Base-by-base conservation (phyloP, 23 tunicate species). In the Phallusia fumigata region DNA sequence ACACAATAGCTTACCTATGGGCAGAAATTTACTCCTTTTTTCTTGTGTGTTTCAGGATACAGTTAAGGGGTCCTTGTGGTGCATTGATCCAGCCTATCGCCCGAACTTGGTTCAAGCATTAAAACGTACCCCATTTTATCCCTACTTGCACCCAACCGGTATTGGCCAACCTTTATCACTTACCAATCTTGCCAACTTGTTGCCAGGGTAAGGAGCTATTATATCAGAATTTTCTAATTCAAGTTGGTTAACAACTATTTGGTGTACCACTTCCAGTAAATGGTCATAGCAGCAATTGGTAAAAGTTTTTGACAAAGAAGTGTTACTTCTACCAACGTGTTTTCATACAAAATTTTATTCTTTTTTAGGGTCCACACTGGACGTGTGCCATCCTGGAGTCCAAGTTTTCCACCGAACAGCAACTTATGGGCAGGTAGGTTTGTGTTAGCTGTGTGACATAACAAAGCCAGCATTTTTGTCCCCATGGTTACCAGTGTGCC, bases 11-110 rank as follows among this genome's bases (percentile, higher is more conserved):
- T 40, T 40, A 40, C 47, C 47, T 10, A 40, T 58, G 26, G 69
- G 28, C 69, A 6, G 69, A 24, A 21, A 22, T 58, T 21, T 21
- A 3, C 13, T 6, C 69, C 16, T 51, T 18, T 13, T 18, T 51
- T 13, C 58, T 18, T 13, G 15, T 58, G 26, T 58, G 28, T 58
- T 58, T 82, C 88, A 92, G 89, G 89, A 87, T 30, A 52, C 88
- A 45, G 90, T 81, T 5, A 94, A 94, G 65, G 98, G 98, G 0
- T 87, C 98, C 21, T 79, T 94, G 18, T 94, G 98, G 98, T 94
- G 98, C 76, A 94, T 94, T 35, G 93, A 94, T 78, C 98, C 98
- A 22, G 98, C 98, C 8, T 94, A 94, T 85, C 79, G 98, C 65
- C 91, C 93, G 47, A 94, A 94, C 75, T 64, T 94, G 75, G 92